Evolutionary conservation across 2,797 vertebrate species (phyloP), one percentile per base, ranked within the genome.

Genomic region (Rousettus madagascariensis): DNA sequence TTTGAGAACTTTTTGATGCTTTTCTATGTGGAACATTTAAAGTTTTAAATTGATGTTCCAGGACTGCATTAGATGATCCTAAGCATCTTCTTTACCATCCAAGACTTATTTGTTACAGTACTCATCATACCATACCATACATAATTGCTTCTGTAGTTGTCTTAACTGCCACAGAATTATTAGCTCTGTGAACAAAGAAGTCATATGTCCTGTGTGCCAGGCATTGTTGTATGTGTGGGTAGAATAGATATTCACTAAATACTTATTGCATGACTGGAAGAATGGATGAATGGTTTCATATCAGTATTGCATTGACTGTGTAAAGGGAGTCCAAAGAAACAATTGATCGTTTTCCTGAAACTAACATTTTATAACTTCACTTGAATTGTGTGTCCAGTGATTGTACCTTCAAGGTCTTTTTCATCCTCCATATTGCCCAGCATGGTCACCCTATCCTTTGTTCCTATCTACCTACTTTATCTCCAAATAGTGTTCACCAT

Each of bases 301-400:
- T 82, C 43, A 38, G 74, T 85, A 66, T 36, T 86, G 30, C 41
- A 10, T 77, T 59, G 22, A 59, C 53, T 87, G 7, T 83, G 12
- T 86, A 74, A 83, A 51, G 36, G 55, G 33, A 80, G 11, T 80
- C 49, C 19, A 68, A 79, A 89, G 28, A 86, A 51, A 77, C n/a
- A 90, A 59, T 69, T 30, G 38, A n/a, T 66, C 71, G 6, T 83
- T 88, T 72, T 72, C 26, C 61, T 82, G n/a, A 75, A 97, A 82
- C 36, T 79, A 53, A 28, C 15, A 33, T 43, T 69, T 84, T 79
- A 22, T 90, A 36, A 36, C 61, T 89, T 88, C 16, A 82, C 38
- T 87, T 79, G 41, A 68, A 80, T 85, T 4, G 33, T 46, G 6
- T 41, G 13, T 57, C 22, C 28, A 86, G 12, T 93, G 74, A 41